Percentiles rank a stretch among this genome's conserved stretches.
Conservation (phyloP, 2,797 vertebrate species). For the Ispidina picta region DNA sequence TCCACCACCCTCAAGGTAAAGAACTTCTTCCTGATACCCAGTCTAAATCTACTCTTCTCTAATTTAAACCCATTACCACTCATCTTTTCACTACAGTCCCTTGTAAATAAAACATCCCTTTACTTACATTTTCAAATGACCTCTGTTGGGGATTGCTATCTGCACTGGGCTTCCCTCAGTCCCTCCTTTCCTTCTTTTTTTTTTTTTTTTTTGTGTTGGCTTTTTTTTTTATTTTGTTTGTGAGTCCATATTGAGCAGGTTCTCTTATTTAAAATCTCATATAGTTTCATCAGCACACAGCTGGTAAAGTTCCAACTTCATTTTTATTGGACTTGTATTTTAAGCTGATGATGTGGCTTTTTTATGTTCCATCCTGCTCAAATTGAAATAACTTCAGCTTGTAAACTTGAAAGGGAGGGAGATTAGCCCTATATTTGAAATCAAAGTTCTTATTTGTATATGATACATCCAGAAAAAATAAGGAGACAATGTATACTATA, state of each 20-base stretch:
- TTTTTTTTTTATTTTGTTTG: constrained; percentile 26
- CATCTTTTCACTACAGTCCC: too few species aligned
- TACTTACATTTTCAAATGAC: not conserved
- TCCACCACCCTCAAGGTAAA: too few species aligned
- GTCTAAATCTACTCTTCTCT: too few species aligned
- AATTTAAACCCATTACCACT: too few species aligned
- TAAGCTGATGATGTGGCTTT: constrained; percentile 69
- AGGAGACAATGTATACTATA: not conserved
- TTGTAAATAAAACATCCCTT: not conserved
- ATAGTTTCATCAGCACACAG: constrained; percentile 56
- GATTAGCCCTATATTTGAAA: not conserved
- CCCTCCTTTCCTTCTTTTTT: not conserved
- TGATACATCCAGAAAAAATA: not conserved
- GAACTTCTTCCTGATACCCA: too few species aligned
- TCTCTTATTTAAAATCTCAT: constrained; percentile 58
- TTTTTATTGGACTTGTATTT: constrained; percentile 69
- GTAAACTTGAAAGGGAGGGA: constrained; percentile 36
- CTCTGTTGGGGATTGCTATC: not conserved
- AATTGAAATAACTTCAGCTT: constrained; percentile 62
- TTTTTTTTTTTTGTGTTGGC: not conserved
- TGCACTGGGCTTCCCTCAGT: not conserved
- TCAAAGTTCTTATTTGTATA: constrained; percentile 18
- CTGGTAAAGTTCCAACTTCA: constrained; percentile 58
- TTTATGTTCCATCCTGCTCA: constrained; percentile 62
- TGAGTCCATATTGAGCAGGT: constrained; percentile 44